Percentiles rank a stretch among this genome's conserved stretches.
Evolutionary conservation across 1,140 invertebrate species (phyloP).

Genomic region (Dendroctonus valens): DNA sequence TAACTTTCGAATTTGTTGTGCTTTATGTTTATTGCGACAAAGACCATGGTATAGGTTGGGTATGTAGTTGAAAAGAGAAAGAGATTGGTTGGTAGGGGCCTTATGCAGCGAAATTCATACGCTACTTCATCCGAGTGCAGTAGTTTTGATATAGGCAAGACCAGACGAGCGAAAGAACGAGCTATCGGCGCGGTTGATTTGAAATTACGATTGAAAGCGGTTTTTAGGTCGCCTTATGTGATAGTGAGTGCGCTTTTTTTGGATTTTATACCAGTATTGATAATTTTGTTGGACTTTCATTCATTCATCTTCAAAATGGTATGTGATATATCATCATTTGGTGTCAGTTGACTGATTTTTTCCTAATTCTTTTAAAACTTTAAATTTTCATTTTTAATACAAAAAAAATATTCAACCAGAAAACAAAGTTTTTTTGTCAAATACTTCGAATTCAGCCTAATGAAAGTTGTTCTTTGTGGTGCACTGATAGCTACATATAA

Average conservation of each 20-base stretch:
- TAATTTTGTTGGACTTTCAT: slow-evolving; percentile 5
- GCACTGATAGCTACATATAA: too few species aligned
- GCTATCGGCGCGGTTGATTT: slow-evolving; percentile 26
- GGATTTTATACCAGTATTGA: slow-evolving; percentile 16
- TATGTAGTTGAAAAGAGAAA: slow-evolving; percentile 29
- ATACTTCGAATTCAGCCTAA: too few species aligned
- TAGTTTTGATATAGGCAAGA: slow-evolving; percentile 33
- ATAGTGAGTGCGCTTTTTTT: slow-evolving; percentile 19
- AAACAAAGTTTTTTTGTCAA: too few species aligned
- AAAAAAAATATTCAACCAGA: too few species aligned
- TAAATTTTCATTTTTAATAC: too few species aligned
- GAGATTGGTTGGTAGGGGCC: slow-evolving; percentile 39
- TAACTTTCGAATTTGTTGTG: slow-evolving; percentile 48
- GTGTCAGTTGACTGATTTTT: too few species aligned
- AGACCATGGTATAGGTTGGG: slow-evolving; percentile 22
- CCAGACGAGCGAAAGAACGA: slow-evolving; percentile 11
- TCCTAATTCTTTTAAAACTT: too few species aligned
- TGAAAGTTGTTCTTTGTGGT: too few species aligned
- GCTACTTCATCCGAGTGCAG: slow-evolving; percentile 21
- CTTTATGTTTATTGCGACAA: slow-evolving; percentile 40
- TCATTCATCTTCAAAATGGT: slow-evolving; percentile 8
- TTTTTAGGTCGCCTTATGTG: slow-evolving; percentile 31
- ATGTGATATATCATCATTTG: too few species aligned
- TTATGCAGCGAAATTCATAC: slow-evolving; percentile 41
- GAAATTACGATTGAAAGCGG: slow-evolving; percentile 25